phyloP scores from a whole-genome alignment of 2,113 vertebrate species.

The Isurus oxyrinchus region DNA sequence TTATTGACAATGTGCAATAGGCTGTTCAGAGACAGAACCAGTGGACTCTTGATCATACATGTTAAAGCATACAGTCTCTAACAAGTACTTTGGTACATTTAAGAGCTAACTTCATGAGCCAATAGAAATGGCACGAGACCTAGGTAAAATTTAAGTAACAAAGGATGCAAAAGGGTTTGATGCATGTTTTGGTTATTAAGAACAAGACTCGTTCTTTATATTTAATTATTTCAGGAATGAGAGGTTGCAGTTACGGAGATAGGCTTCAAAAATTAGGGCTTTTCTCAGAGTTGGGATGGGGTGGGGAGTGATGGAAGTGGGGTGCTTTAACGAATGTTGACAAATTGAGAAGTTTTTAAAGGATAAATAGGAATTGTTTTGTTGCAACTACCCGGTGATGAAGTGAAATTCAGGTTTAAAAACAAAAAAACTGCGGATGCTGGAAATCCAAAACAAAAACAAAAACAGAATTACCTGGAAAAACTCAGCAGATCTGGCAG shows the following conservation, averaged over 20 bases:
- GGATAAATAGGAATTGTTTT: not conserved
- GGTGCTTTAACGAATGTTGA: not conserved
- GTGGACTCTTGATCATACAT: not conserved
- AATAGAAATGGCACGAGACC: not conserved
- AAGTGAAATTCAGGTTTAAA: not conserved
- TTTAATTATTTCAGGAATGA: not conserved
- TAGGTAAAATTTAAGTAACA: not conserved
- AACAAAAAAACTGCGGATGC: no score
- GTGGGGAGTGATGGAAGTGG: no score
- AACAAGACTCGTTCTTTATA: not conserved
- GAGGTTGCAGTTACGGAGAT: not conserved
- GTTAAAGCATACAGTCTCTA: not conserved
- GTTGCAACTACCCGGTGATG: not conserved
- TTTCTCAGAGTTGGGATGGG: not conserved
- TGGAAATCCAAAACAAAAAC: no score
- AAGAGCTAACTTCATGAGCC: not conserved
- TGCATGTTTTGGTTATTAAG: not conserved
- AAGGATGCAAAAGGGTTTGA: not conserved
- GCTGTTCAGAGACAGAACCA: not conserved
- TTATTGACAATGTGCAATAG: not conserved
- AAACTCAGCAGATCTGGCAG: no score
- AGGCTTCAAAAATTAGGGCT: not conserved
- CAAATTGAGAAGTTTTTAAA: not conserved
- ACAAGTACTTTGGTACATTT: not conserved
- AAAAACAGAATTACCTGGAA: no score